Percentiles rank a stretch among this genome's conserved stretches.
phyloP scores from a whole-genome alignment of 2,888 invertebrate species.

The Lamellibrachia satsuma region DNA sequence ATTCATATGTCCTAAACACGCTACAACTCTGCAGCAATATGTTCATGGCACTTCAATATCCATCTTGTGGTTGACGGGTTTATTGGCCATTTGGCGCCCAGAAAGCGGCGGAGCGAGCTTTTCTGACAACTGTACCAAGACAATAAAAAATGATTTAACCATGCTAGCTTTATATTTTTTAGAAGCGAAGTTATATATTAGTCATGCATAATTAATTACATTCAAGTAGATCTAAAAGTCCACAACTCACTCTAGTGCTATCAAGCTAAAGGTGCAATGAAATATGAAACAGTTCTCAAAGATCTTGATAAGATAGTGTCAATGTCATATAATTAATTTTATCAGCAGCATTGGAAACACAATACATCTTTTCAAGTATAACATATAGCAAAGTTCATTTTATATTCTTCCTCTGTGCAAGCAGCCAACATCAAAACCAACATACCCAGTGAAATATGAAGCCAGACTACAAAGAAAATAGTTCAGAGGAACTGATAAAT shows the following conservation, averaged over 20 bases:
- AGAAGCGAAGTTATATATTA: background rate
- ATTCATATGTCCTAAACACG: background rate
- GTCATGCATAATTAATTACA: conserved; percentile 1
- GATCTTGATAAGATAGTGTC: conserved; percentile 1
- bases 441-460: background rate
- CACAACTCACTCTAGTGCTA: background rate
- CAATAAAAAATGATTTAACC: conserved; percentile 13
- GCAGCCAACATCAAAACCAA: background rate
- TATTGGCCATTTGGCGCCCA: conserved; percentile 13
- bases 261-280: background rate
- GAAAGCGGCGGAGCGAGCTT: background rate
- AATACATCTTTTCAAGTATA: background rate
- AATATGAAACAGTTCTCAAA: background rate
- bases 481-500: conserved; percentile 1
- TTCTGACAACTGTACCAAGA: background rate
- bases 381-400: background rate
- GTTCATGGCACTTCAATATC: background rate
- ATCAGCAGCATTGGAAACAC: background rate
- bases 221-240: background rate
- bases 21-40: background rate
- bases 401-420: background rate
- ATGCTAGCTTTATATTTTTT: background rate
- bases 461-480: background rate
- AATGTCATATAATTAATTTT: background rate
- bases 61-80: background rate